phyloP scores from a whole-genome alignment of 2,113 vertebrate genomes.

The Noturus placidus region DNA sequence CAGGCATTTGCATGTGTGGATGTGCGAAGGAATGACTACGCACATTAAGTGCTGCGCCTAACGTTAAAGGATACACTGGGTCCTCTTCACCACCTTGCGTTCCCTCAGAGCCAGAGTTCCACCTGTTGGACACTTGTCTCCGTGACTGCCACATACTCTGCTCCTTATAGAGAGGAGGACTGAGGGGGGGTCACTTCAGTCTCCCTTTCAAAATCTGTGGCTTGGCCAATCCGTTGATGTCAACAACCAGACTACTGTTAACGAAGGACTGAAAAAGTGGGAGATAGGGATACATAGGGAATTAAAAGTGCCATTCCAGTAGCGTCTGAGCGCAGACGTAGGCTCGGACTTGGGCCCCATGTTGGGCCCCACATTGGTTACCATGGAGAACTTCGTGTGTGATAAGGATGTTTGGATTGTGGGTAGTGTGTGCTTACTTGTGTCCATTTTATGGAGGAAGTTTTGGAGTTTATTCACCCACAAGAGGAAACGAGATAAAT shows the following conservation, averaged over 20 bases:
- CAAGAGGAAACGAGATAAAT: constrained; percentile 66
- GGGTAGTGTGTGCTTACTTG: constrained; percentile 82
- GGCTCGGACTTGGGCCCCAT: background rate
- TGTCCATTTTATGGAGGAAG: constrained; percentile 79
- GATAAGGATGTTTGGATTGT: constrained; percentile 85
- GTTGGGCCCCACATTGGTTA: constrained; percentile 36
- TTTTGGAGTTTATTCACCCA: constrained; percentile 76
- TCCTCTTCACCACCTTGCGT: constrained; percentile 40
- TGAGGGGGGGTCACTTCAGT: background rate
- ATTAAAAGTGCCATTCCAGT: constrained; percentile 12
- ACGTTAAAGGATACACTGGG: constrained; percentile 51
- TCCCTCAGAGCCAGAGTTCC: constrained; percentile 30
- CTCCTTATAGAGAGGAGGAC: constrained; percentile 37
- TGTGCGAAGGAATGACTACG: constrained; percentile 13
- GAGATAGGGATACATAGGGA: background rate
- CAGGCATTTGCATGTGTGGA: background rate
- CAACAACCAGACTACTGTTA: constrained; percentile 40
- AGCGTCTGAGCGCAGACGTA: background rate
- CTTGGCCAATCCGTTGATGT: constrained; percentile 39
- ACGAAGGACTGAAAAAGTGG: constrained; percentile 5
- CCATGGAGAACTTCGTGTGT: constrained; percentile 78
- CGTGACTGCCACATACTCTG: constrained; percentile 41
- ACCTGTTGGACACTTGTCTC: constrained; percentile 54
- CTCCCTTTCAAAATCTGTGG: constrained; percentile 27
- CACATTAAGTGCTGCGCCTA: constrained; percentile 52